Evolutionary conservation across 2,888 invertebrate species (phyloP), one percentile per base, ranked within the genome.

Genomic region (Dryadula phaetusa): DNA sequence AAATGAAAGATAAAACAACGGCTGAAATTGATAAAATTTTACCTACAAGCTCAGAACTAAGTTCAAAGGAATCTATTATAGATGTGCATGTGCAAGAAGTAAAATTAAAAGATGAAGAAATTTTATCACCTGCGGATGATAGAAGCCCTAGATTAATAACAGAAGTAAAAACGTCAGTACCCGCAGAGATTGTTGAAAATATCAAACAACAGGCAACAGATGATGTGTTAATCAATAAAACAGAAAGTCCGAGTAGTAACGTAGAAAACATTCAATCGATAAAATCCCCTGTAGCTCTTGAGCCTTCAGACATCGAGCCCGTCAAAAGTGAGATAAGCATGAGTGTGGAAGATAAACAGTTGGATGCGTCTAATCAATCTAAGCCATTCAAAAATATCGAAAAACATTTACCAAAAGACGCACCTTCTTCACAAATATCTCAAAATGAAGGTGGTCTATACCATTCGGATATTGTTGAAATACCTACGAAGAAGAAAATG

Each of bases 281-380:
- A 22, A 46, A 61, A 22, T 54, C 53, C 12, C 10, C 60, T 7
- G 18, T 54, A 40, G 73, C 79, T 74, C 78, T 86, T 25, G 76
- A 83, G 71, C 80, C 81, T 37, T 72, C 83, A 16, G 78, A 81
- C 74, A 69, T 81, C 22, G 84, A 80, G 52, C 82, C 80, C 53
- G 70, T 82, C 42, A 71, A 84, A 2, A 80, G 82, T 67, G 87
- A 88, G 77, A 72, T 73, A 69, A 75, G 80, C 34, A 64, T 79
- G 64, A 81, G 81, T 34, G 66, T 74, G 52, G 32, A 68, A 56
- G 70, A 81, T 2, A 73, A 77, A 67, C 70, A 74, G 20, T 71
- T 86, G 34, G 78, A 85, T 73, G 58, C 84, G 60, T 84, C 86
- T 56, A 82, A 84, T 67, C 79, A 81, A 73, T 74, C 54, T 81